Conservation (phyloP, 2,797 vertebrate genomes). For the Squalus acanthias region DNA sequence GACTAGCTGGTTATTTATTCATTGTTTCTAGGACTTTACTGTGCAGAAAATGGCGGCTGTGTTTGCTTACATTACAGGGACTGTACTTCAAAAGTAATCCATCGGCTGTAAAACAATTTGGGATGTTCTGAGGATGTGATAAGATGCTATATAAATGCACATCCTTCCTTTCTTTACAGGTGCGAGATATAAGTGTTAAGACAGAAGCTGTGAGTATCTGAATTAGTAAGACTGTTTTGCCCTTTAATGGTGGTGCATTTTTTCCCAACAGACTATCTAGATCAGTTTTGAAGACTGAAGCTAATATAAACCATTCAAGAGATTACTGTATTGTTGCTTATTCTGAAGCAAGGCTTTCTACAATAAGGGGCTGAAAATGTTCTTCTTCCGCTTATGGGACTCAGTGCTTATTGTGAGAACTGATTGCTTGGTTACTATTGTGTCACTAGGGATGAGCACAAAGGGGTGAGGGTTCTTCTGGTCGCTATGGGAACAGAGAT, state of each 20-base stretch:
- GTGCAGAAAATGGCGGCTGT: background rate
- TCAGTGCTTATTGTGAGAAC: slow-evolving; percentile 6
- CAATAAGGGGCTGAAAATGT: slow-evolving; percentile 7
- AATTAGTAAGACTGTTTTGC: background rate
- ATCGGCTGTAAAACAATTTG: background rate
- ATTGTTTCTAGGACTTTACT: background rate
- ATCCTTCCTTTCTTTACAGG: background rate
- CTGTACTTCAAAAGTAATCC: background rate
- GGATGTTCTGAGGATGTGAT: background rate
- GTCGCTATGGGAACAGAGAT: slow-evolving; percentile 20
- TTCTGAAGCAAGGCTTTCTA: background rate
- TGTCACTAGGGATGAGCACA: slow-evolving; percentile 31
- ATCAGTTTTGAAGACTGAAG: slow-evolving; percentile 8
- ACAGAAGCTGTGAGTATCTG: background rate
- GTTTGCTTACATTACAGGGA: background rate
- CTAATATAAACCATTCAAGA: background rate
- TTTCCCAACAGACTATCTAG: background rate
- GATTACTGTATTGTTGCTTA: background rate
- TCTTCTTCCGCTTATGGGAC: background rate
- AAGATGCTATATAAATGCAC: background rate
- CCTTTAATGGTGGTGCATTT: background rate
- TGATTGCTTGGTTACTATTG: slow-evolving; percentile 33
- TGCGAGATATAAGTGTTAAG: background rate
- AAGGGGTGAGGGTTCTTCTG: slow-evolving; percentile 30
- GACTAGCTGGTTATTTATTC: background rate